phyloP scores from a whole-genome alignment of 2,797 vertebrate genomes.

The Halcyon smyrnensis region DNA sequence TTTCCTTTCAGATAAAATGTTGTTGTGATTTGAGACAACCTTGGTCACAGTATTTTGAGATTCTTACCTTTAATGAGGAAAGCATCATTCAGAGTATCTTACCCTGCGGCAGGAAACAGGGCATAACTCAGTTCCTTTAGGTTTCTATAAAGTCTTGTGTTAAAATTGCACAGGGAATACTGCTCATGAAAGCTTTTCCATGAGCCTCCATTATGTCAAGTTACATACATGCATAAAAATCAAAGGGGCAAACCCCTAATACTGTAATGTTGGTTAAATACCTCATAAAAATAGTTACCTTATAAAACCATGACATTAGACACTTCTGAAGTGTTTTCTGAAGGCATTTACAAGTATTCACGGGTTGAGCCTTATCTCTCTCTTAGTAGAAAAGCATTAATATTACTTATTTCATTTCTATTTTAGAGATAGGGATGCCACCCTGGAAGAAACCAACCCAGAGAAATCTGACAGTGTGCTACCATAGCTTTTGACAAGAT shows the following conservation, averaged over 20 bases:
- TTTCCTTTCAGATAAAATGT: not conserved
- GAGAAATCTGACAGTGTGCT: not conserved
- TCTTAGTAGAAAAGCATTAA: not conserved
- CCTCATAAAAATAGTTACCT: not conserved
- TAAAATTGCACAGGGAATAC: not conserved
- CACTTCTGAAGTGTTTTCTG: not conserved
- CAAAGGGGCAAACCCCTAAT: not conserved
- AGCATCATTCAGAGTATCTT: not conserved
- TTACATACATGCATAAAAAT: not conserved
- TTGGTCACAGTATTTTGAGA: not conserved
- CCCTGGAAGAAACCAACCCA: not conserved
- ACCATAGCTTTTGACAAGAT: not conserved
- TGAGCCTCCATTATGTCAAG: not conserved
- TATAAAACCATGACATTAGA: not conserved
- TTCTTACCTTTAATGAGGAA: not conserved
- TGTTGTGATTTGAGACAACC: not conserved
- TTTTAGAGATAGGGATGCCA: not conserved
- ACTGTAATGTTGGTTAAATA: not conserved
- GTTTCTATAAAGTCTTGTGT: not conserved
- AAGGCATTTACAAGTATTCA: not conserved
- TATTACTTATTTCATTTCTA: not conserved
- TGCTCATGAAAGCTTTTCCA: not conserved
- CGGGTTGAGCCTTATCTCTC: not conserved
- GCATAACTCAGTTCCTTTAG: not conserved
- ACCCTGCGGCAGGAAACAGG: not conserved